phyloP scores from a whole-genome alignment of 2,888 invertebrate species.

The Diarsia mendica region DNA sequence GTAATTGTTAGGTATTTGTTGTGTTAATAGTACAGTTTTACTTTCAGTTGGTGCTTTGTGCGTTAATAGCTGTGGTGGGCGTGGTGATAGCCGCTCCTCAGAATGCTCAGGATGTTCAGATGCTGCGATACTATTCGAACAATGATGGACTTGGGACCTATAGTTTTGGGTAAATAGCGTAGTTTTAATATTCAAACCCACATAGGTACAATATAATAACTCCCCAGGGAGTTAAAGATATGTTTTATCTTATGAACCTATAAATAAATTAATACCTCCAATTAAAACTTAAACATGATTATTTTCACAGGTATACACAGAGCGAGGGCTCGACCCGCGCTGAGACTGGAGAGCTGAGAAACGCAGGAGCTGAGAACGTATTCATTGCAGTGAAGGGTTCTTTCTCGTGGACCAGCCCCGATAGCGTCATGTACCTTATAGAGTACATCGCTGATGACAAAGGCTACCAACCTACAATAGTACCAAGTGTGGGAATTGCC shows the following conservation, averaged over 20 bases:
- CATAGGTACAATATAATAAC: no score
- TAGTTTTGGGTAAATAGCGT: constrained; percentile 76
- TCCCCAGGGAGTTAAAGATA: neutral
- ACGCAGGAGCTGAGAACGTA: constrained; percentile 88
- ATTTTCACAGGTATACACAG: constrained; percentile 82
- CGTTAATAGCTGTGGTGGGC: constrained; percentile 78
- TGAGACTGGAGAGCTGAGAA: constrained; percentile 88
- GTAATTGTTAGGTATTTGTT: neutral
- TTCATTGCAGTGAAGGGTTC: constrained; percentile 86
- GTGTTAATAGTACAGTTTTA: constrained; percentile 56
- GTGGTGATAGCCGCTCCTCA: constrained; percentile 74
- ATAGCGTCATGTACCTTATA: constrained; percentile 85
- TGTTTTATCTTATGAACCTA: neutral
- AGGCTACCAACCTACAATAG: constrained; percentile 86
- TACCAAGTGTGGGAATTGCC: constrained; percentile 73
- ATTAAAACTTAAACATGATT: neutral
- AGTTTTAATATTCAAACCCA: neutral
- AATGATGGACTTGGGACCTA: constrained; percentile 83
- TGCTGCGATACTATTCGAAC: constrained; percentile 77
- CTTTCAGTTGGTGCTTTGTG: constrained; percentile 83
- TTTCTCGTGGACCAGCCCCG: constrained; percentile 86
- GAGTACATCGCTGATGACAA: constrained; percentile 89
- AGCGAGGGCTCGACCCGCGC: constrained; percentile 87
- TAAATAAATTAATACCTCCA: neutral
- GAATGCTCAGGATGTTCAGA: constrained; percentile 74